Percentiles rank a stretch among this genome's conserved stretches.
These are phyloP conservation scores for Mugil cephalus DNA, from an alignment of 2,113 vertebrate genomes.

Conservation along the genomic window DNA sequence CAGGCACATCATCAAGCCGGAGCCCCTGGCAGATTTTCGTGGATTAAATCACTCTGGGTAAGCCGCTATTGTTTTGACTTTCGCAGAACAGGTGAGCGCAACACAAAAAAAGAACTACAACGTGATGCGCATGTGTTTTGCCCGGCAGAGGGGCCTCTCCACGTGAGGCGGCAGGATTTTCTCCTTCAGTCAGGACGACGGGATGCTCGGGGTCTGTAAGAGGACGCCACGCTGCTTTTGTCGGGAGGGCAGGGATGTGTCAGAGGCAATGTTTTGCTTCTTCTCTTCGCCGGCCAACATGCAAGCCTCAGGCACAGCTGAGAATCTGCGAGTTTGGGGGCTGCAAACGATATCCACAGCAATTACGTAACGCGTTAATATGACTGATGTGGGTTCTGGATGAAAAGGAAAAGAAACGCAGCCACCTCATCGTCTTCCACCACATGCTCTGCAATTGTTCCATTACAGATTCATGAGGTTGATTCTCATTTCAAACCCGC, in stretches of 20 bases:
- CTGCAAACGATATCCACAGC: conserved; percentile 24
- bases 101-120: conserved; percentile 4
- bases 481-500: conserved; percentile 56
- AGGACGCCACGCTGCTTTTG: conserved; percentile 35
- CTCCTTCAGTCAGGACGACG: conserved; percentile 12
- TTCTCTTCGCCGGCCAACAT: conserved; percentile 39
- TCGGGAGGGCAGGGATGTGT: conserved; percentile 36
- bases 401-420: conserved; percentile 47
- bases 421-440: conserved; percentile 35
- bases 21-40: background rate
- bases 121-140: conserved; percentile 16
- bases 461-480: conserved; percentile 59
- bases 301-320: conserved; percentile 52
- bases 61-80: background rate
- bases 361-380: conserved; percentile 67
- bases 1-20: conserved; percentile 3
- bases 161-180: conserved; percentile 19
- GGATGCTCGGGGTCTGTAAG: conserved; percentile 13
- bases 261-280: conserved; percentile 36
- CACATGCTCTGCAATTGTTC: conserved; percentile 48
- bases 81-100: conserved; percentile 39
- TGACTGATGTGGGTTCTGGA: conserved; percentile 43
- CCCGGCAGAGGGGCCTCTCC: conserved; percentile 18
- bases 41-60: background rate
- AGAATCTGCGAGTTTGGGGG: conserved; percentile 43